Base-by-base conservation (phyloP, 2,888 invertebrate genomes). In the Halictus quadricinctus region DNA sequence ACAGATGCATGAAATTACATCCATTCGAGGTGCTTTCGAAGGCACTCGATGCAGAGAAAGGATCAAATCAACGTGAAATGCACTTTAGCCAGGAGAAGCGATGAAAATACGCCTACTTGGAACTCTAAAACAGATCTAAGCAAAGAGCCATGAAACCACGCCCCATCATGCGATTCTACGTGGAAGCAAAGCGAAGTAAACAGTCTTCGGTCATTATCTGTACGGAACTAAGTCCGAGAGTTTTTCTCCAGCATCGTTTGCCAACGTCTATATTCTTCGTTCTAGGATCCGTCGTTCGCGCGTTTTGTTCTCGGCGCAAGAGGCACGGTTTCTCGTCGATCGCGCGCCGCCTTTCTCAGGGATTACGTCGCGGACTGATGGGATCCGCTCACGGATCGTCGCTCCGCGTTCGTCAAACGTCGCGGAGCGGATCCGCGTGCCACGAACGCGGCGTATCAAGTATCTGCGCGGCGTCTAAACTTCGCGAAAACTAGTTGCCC, bases 381-480 rank as follows among this genome's bases (percentile, higher is more conserved):
- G 64, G 64, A 64, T 64, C 29, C 50, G 73, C 43, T 50, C 48
- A 48, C 50, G 73, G 73, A 73, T 73, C 73, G 70, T 70, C 70
- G 64, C 64, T 29, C 15, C 25, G 64, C 64, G 64, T 29, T 64
- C 64, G 64, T 66, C 66, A 36, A 66, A 66, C 66, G 36, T 66
- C 66, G 66, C 18, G 66, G 10, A 66, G 66, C 36, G 36, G 25
- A 66, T 36, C 66, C 66, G 18, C 66, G 66, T 66, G 66, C 29
- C 66, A 36, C 29, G 66, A 66, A 36, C 36, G 36, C 18, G 21
- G 29, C 64, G 15, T 64, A 66, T 66, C 66, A 36, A 66, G 36
- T 36, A 66, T 29, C 66, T 8, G 66, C 21, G 66, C 66, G 8
- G 36, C 36, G 66, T 36, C 66, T 2, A 66, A 66, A 66, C 18